Conservation (phyloP, 2,113 vertebrate genomes). For the Gymnobelideus leadbeateri region DNA sequence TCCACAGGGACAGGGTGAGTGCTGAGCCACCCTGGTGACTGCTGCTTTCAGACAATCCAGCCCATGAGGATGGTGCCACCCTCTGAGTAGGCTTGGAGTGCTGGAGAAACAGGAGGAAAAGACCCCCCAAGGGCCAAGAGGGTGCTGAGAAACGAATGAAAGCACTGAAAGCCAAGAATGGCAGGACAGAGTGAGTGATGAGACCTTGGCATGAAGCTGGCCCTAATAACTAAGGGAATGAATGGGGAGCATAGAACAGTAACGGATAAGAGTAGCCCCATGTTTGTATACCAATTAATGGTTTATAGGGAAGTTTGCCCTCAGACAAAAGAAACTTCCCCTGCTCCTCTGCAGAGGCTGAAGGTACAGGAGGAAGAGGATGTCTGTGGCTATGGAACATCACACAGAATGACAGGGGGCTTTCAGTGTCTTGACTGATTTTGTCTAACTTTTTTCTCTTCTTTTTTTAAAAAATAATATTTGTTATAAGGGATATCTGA, state of each 20-base stretch:
- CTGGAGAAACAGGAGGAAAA: background rate
- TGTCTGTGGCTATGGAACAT: too few species aligned
- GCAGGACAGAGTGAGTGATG: background rate
- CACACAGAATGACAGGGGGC: background rate
- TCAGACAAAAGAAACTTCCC: background rate
- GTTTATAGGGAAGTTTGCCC: background rate
- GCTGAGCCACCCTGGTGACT: background rate
- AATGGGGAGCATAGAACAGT: background rate
- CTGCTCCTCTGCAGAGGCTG: background rate
- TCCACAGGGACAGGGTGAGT: background rate
- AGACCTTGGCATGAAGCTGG: background rate
- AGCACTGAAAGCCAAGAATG: background rate
- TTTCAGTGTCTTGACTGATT: background rate
- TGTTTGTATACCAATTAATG: background rate
- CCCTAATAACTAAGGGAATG: background rate
- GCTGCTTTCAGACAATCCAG: background rate
- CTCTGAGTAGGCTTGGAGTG: background rate
- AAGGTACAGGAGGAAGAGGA: background rate
- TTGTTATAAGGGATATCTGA: background rate
- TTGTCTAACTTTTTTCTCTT: background rate
- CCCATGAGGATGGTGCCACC: background rate
- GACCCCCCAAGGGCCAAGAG: background rate
- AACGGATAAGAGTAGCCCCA: background rate
- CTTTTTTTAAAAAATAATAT: background rate
- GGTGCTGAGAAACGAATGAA: background rate